phyloP scores from a whole-genome alignment of 1,140 invertebrate genomes.

The Antheraea mylitta region DNA sequence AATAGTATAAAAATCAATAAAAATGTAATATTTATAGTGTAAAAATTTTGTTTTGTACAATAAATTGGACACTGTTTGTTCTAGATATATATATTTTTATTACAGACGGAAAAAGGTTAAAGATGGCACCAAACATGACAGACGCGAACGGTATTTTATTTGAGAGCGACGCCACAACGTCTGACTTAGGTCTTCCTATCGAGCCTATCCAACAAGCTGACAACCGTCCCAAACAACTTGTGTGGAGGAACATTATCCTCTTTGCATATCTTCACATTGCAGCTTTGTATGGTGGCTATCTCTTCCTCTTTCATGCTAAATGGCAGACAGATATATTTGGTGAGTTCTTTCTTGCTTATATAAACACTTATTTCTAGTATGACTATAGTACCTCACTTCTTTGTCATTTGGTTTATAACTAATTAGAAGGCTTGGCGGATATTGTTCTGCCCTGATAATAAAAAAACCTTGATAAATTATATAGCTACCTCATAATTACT shows the following conservation, averaged over 20 bases:
- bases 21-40: no score
- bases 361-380: no score
- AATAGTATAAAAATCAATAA: no score
- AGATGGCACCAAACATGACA: conserved; percentile 82
- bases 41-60: not conserved
- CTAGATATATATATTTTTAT: not conserved
- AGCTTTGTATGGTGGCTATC: conserved; percentile 91
- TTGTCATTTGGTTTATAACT: no score
- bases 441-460: no score
- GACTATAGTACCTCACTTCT: no score
- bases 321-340: conserved; percentile 87
- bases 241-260: conserved; percentile 95
- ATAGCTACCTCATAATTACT: no score
- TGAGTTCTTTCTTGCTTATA: conserved; percentile 76
- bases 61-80: not conserved
- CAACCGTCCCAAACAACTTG: conserved; percentile 82
- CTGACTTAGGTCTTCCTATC: conserved; percentile 72
- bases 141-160: conserved; percentile 82
- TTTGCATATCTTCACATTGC: conserved; percentile 92
- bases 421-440: no score
- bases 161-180: conserved; percentile 81
- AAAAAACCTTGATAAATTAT: no score
- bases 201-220: conserved; percentile 68
- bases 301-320: conserved; percentile 89
- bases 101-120: not conserved